Base-by-base conservation (phyloP, 2,797 vertebrate species). In the Muraenolepis orangiensis region DNA sequence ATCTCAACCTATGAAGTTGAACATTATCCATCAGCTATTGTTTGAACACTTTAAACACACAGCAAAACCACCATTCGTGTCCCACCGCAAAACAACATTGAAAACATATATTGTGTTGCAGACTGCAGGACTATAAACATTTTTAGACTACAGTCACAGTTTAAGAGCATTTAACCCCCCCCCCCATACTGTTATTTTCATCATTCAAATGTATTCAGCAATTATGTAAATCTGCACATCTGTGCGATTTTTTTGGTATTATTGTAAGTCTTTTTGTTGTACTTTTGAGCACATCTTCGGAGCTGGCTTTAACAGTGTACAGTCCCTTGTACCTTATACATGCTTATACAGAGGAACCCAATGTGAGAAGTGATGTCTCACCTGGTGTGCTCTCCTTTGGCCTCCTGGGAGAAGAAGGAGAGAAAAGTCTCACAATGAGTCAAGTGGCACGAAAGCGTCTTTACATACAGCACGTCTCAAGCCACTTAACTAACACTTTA, bases 341-440 rank as follows among this genome's bases (percentile, higher is more conserved):
- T n/a, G n/a, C n/a, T n/a, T n/a, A n/a, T n/a, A n/a, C n/a, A n/a
- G n/a, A n/a, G n/a, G n/a, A n/a, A n/a, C n/a, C n/a, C n/a, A n/a
- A n/a, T n/a, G n/a, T n/a, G n/a, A n/a, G n/a, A n/a, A n/a, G n/a
- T n/a, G n/a, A n/a, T n/a, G n/a, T n/a, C 91, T 93, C 93, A 94
- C 94, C 93, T 93, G 75, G 72, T 87, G 81, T 88, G 96, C 93
- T 97, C 95, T 76, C 98, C 97, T 88, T 96, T 97, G 61, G 95
- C 94, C 92, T 99, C 98, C 98, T 99, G 78, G 75, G 94, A 94
- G 84, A 81, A 82, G 76, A 85, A 83, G 57, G 51, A 80, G 23
- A 81, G 32, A 73, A 73, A 82, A 66, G 11, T 16, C 13, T 13
- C 12, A 6, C 4, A 46, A 69, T 88, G 46, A 83, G 46, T 76